Evolutionary conservation across 2,888 invertebrate species (phyloP), one percentile per base, ranked within the genome.

Genomic region (Drosophila multiciliata): DNA sequence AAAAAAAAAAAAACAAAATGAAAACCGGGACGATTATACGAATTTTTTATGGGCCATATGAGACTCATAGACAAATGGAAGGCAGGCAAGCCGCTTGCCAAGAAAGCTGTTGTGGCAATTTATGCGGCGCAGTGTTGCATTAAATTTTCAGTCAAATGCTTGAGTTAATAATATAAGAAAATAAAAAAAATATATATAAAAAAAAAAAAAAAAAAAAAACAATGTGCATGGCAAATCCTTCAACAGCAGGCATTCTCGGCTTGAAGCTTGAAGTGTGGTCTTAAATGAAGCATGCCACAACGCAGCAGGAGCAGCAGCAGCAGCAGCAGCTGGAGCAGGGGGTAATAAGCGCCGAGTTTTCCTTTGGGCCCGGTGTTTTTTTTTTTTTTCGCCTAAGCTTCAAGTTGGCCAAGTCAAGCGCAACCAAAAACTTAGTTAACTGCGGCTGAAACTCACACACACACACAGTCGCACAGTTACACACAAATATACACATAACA

Each of bases 71-170:
- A 82, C 73, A 70, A 75, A 70, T 66, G 54, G 55, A 33, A 17
- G 45, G 20, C 26, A 23, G 40, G 20, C 26, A 29, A 49, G 68
- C 66, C 73, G 73, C 69, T 64, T 71, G 80, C 74, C 63, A 82
- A 79, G 81, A 80, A 80, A 69, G 66, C 70, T 62, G 58, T 42
- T 60, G 69, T 67, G 71, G 78, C 84, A 88, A 88, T 90, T 87
- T 87, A 82, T 88, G 86, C 81, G 81, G 75, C 83, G 86, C 86
- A 87, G 89, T 89, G 88, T 90, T 90, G 90, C 89, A 86, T 87
- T 90, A 87, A 87, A 87, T 87, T 81, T 88, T 77, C 88, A 89
- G 76, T 85, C 78, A 89, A 85, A 87, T 85, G 84, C 87, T 89
- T 86, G 89, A 83, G 78, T 90, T 90, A 76, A 86, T 85, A 87